Percentiles rank a stretch among this genome's conserved stretches.
Conservation (phyloP, 2,797 vertebrate species). For the Enteromius paludinosus region DNA sequence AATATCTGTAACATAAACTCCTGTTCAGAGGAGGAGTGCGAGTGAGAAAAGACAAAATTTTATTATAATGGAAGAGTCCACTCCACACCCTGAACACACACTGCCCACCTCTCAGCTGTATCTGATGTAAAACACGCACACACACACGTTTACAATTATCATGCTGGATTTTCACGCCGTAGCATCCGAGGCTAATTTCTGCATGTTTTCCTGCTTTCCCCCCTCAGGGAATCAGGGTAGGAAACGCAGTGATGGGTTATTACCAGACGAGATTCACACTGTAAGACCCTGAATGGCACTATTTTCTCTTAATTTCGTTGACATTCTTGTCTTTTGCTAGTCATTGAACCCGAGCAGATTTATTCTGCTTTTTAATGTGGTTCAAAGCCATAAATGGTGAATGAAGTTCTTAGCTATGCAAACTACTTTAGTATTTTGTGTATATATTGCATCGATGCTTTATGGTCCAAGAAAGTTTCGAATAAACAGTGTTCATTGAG, state of each 20-base stretch:
- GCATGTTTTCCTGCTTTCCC: conserved; percentile 19
- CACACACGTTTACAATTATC: conserved; percentile 41
- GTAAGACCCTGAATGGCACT: conserved; percentile 32
- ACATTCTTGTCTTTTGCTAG: conserved; percentile 45
- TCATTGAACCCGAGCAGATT: conserved; percentile 7
- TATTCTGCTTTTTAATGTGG: neutral
- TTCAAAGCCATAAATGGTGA: conserved; percentile 19
- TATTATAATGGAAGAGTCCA: conserved; percentile 59
- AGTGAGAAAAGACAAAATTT: conserved; percentile 51
- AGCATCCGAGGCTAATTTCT: conserved; percentile 52
- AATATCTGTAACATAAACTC: conserved; percentile 81
- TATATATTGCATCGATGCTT: conserved; percentile 4
- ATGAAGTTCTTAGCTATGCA: conserved; percentile 9
- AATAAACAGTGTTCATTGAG: conserved; percentile 22
- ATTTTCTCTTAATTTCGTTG: conserved; percentile 56
- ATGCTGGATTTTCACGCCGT: conserved; percentile 39
- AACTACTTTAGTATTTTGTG: conserved; percentile 7
- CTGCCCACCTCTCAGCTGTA: conserved; percentile 31
- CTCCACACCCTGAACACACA: conserved; percentile 47
- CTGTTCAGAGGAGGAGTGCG: conserved; percentile 59
- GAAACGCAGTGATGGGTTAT: conserved; percentile 51
- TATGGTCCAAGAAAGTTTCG: conserved; percentile 3
- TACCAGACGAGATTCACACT: conserved; percentile 41
- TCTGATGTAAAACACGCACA: conserved; percentile 33
- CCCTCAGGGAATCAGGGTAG: conserved; percentile 38